Base-by-base conservation (phyloP, 2,888 invertebrate species). In the Syrista parreyssii region DNA sequence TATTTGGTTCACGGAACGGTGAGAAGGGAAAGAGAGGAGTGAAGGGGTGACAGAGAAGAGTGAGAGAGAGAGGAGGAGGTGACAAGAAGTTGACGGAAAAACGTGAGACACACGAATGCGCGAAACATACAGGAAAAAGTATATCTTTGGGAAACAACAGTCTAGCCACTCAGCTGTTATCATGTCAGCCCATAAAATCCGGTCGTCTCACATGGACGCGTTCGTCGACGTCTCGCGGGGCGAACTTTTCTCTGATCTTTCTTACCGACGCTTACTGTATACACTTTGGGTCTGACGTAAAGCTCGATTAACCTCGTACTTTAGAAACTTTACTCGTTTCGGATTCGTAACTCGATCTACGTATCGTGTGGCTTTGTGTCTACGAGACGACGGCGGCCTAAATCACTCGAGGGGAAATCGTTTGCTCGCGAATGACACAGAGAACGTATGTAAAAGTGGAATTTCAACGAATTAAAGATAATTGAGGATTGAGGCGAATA, bases 71-170 rank as follows among this genome's bases (percentile, higher is more conserved):
- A 73, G 55, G 68, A 55, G 34, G 35, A 69, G 71, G 68, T 35
- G 40, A 55, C 30, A 36, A 74, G 72, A 75, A 77, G 69, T 76
- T 74, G 40, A 73, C 33, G 74, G 68, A 15, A 55, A 55, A 55
- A 55, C 34, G 23, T 6, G 23, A 71, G 9, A 69, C 2, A 71
- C 71, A 30, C 71, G 71, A 71, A 71, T 32, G 12, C 32, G 32
- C 71, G 40, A 55, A 55, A 55, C 40, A 23, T 55, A 23, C 40
- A 23, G 40, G 23, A 55, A 55, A 23, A 23, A 55, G 40, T 1
- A 55, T 55, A 55, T 23, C 40, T 15, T 23, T 55, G 23, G 40
- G 40, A 55, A n/a, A n/a, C n/a, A n/a, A 23, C 40, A 23, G 40
- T 55, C 40, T 55, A 23, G 40, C 40, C 40, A 23, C 40, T 23